Conservation (phyloP, 2,797 vertebrate species). For the Pantherophis alleghaniensis region DNA sequence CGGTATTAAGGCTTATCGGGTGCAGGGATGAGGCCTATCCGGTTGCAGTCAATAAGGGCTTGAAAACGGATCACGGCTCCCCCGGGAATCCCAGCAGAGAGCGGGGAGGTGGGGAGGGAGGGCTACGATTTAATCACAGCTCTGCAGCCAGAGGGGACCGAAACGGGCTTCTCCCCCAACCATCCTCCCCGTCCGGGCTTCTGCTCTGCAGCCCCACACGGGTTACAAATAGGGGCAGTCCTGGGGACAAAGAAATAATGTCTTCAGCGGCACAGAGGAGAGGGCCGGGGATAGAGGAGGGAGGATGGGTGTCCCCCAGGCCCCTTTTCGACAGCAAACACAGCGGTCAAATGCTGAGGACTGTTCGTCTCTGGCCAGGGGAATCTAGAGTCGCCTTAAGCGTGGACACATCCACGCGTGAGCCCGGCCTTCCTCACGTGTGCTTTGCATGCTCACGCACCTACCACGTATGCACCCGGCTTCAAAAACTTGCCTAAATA, state of each 20-base stretch:
- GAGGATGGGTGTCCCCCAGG: accelerated
- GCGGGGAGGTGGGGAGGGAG: not conserved
- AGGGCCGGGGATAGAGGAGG: not conserved
- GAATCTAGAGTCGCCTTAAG: not conserved
- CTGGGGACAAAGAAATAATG: not conserved
- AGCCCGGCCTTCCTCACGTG: no score
- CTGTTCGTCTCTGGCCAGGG: not conserved
- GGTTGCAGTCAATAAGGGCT: slow-evolving; percentile 45
- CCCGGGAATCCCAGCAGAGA: not conserved
- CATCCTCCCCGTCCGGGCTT: not conserved
- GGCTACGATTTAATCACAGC: not conserved
- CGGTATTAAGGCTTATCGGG: slow-evolving; percentile 38
- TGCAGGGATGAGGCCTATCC: slow-evolving; percentile 45
- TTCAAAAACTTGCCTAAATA: no score
- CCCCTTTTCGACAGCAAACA: not conserved
- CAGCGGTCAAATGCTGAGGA: not conserved
- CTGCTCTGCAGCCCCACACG: not conserved
- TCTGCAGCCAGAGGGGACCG: not conserved
- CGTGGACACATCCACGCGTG: no score
- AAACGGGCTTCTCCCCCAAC: not conserved
- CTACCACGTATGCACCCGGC: no score
- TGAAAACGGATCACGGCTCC: slow-evolving; percentile 24
- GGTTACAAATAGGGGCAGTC: not conserved
- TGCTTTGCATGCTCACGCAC: no score
- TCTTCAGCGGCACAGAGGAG: not conserved